These are phyloP conservation scores for Drosophila oshimai DNA, from an alignment of 1,140 invertebrate genomes.

Conservation along the genomic window DNA sequence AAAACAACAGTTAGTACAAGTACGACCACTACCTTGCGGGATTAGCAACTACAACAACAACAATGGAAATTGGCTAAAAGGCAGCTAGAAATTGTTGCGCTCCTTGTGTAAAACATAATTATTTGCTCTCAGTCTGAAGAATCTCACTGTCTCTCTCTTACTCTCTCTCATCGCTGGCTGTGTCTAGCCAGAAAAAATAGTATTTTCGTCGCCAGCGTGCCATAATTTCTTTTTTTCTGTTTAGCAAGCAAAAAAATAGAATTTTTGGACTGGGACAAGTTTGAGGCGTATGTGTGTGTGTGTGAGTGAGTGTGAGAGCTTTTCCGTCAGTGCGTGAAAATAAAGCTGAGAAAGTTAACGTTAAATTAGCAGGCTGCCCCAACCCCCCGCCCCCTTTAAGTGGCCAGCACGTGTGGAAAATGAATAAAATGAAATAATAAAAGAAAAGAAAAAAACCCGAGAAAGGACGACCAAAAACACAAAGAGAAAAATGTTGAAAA, in stretches of 20 bases:
- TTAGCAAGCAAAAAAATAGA: slow-evolving; percentile 62
- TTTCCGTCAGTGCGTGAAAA: slow-evolving; percentile 59
- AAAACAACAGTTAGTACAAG: slow-evolving; percentile 6
- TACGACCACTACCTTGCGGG: slow-evolving; percentile 8
- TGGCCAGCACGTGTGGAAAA: slow-evolving; percentile 54
- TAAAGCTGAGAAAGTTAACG: slow-evolving; percentile 63
- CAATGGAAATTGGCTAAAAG: slow-evolving; percentile 24
- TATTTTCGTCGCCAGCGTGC: slow-evolving; percentile 63
- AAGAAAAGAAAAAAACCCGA: background rate
- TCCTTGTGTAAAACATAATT: slow-evolving; percentile 34
- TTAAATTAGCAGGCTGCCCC: slow-evolving; percentile 58
- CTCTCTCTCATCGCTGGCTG: slow-evolving; percentile 2
- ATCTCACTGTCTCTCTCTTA: background rate
- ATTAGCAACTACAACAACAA: slow-evolving; percentile 14
- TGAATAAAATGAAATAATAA: slow-evolving; percentile 14
- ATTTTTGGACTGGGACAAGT: slow-evolving; percentile 44
- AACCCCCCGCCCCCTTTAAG: background rate
- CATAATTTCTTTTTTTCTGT: slow-evolving; percentile 61
- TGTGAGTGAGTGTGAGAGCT: slow-evolving; percentile 20
- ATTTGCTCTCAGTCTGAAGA: slow-evolving; percentile 14
- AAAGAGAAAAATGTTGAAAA: slow-evolving; percentile 18
- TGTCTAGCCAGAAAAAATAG: slow-evolving; percentile 34
- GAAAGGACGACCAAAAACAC: background rate
- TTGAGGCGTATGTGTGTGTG: slow-evolving; percentile 2
- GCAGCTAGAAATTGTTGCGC: slow-evolving; percentile 39